Evolutionary conservation across 2,113 vertebrate genomes (phyloP), one percentile per base, ranked within the genome.

Genomic region (Trachemys scripta): DNA sequence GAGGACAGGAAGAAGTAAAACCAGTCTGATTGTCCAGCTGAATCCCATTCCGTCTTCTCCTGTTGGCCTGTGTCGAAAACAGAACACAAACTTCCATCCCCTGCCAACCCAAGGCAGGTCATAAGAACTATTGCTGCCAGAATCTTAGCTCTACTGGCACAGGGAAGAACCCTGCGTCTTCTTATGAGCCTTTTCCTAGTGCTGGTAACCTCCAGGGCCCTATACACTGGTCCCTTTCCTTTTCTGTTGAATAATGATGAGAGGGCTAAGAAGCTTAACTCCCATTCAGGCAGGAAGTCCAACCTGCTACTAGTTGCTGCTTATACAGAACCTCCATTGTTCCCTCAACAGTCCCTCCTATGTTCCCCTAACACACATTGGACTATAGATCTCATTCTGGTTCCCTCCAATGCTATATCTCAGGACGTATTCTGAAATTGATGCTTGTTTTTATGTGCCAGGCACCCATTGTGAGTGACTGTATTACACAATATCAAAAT

Each of bases 261-360:
- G 42, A 83, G 49, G 75, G 53, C 65, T 20, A 86, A 0, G 0
- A 88, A 85, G 31, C 38, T 10, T 75, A 42, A 20, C 65, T 83
- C 42, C 80, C 1, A 0, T 62, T 96, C 53, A 45, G 92, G 11
- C 12, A 27, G 2, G 8, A 45, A 50, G 42, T 42, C 87, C 78
- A 85, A 85, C 88, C 81, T n/a, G 16, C 3, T 51, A n/a, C 27
- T 85, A n/a, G 2, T 22, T 31, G 80, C 10, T 9, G 13, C 11
- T 62, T 31, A 62, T 62, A 35, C 59, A 76, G 11, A 53, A 84
- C 65, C 45, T 65, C 10, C 22, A 85, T 42, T 85, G 59, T 59
- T 92, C 65, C 19, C 45, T 76, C 31, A 80, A 75, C 59, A 72
- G 20, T 57, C 84, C 65, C 45, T 75, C 12, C 19, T 85, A 42